These are phyloP conservation scores for Rhinoraja longicauda DNA, from an alignment of 2,797 vertebrate genomes.

Conservation along the genomic window DNA sequence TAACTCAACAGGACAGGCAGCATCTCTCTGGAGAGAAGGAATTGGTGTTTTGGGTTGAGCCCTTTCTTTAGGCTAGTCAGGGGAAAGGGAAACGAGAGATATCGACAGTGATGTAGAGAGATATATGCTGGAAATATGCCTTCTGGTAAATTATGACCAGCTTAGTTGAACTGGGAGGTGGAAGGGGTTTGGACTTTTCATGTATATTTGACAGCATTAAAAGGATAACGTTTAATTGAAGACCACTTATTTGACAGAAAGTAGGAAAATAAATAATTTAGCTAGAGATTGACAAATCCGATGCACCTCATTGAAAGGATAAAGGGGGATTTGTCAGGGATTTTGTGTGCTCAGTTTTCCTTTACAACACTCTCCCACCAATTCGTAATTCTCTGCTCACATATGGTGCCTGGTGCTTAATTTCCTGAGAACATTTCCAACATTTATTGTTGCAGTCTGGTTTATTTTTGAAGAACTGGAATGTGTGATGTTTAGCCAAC, in stretches of 20 bases:
- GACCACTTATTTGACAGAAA: background rate
- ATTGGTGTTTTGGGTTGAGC: too few relatives aligned
- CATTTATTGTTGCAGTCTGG: slow-evolving; percentile 31
- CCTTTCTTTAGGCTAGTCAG: too few relatives aligned
- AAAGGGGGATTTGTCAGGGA: slow-evolving; percentile 20
- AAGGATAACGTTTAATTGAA: background rate
- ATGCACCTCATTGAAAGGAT: background rate
- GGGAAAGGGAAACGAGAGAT: too few relatives aligned
- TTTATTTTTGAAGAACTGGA: slow-evolving; percentile 23
- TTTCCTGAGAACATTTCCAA: slow-evolving; percentile 32
- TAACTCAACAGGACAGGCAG: too few relatives aligned
- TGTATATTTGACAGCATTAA: background rate
- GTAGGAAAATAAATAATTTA: background rate
- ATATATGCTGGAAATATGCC: too few relatives aligned
- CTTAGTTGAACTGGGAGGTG: background rate
- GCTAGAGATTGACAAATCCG: background rate
- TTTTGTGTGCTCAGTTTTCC: background rate
- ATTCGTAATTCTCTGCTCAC: slow-evolving; percentile 18
- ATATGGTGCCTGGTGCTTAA: slow-evolving; percentile 21
- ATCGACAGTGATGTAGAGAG: too few relatives aligned
- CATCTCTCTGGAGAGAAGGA: too few relatives aligned
- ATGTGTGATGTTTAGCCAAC: slow-evolving; percentile 23
- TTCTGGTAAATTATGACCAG: background rate
- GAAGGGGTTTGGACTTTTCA: background rate
- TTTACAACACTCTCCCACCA: background rate